Evolutionary conservation across 2,797 vertebrate species (phyloP), one percentile per base, ranked within the genome.

Genomic region (Serranus cabrilla): DNA sequence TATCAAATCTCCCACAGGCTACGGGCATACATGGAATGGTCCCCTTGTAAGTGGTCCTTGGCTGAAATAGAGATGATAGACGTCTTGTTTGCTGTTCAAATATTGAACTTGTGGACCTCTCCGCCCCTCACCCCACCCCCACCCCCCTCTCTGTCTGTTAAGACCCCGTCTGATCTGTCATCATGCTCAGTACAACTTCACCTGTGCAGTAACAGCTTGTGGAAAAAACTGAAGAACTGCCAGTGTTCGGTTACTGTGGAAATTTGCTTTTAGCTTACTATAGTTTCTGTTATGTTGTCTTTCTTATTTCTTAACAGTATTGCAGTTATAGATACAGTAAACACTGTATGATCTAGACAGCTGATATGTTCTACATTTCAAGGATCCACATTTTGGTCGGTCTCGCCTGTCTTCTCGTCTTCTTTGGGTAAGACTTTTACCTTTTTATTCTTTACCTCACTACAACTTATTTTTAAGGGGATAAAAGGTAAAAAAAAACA

Each of bases 351-450:
- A 27, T 37, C 21, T 6, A 39, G 12, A 66, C 9, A 20, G 11
- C 17, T 42, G 14, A 61, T 18, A 81, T 81, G 80, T 40, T 9
- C 40, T 14, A n/a, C n/a, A 1, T 45, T 5, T 17, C 64, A 8
- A 76, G 11, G 63, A 46, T 0, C 21, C 21, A 63, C 27, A 5
- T 64, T 55, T 47, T 79, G 2, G 0, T 21, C 13, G 0, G 5
- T 13, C 9, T 21, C 14, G 14, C 0, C 9, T 52, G 67, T 57
- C 7, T 71, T 62, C 0, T 59, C 2, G 0, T 72, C 27, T 0
- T 81, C 49, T 0, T 34, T 2, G 75, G 60, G 78, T 88, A 77
- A 85, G 83, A 43, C 11, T 56, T 46, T n/a, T 60, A 31, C 2
- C 8, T 39, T 13, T 50, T 50, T 13, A 5, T 16, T 5, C 1